Evolutionary conservation across 2,888 invertebrate genomes (phyloP), one percentile per base, ranked within the genome.

Genomic region (Chalcis sispes): DNA sequence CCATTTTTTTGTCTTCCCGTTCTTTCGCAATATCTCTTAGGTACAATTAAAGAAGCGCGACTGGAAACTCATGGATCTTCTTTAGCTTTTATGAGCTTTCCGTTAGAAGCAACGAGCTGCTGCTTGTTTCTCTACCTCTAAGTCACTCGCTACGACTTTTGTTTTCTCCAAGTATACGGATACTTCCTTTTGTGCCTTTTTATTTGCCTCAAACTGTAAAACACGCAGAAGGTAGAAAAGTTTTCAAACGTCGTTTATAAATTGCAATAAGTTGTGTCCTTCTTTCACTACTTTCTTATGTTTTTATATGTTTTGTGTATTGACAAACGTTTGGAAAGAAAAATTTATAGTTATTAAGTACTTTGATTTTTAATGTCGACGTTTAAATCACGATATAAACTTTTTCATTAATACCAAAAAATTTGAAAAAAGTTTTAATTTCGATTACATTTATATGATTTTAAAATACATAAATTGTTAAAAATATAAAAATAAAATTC

Each of bases 41-140:
- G 70, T 25, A 56, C 59, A 70, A 59, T 70, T 70, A 70, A 70
- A 56, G 56, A 52, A 67, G 67, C 56, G 32, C 61, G 52, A 3
- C 46, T 27, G 42, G 25, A n/a, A 46, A 61, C 42, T 61, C 52
- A 13, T 27, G 52, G 40, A n/a, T n/a, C n/a, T n/a, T n/a, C 42
- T 27, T 66, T 54, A 15, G 56, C 66, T 54, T 67, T 67, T 67
- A 67, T 56, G 66, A 67, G 66, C 56, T 67, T 67, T 58, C 29
- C 67, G 13, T n/a, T n/a, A n/a, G n/a, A n/a, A n/a, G n/a, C n/a
- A n/a, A n/a, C n/a, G 56, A 56, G 62, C 29, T 15, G 29, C 20
- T 32, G 32, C 32, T 3, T 8, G 32, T 20, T 20, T 18, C 8
- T 20, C n/a, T 10, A 1, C 56, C 18, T 25, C 56, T 29, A 7